Base-by-base conservation (phyloP, 1,140 invertebrate species). In the Drosophila sp. region DNA sequence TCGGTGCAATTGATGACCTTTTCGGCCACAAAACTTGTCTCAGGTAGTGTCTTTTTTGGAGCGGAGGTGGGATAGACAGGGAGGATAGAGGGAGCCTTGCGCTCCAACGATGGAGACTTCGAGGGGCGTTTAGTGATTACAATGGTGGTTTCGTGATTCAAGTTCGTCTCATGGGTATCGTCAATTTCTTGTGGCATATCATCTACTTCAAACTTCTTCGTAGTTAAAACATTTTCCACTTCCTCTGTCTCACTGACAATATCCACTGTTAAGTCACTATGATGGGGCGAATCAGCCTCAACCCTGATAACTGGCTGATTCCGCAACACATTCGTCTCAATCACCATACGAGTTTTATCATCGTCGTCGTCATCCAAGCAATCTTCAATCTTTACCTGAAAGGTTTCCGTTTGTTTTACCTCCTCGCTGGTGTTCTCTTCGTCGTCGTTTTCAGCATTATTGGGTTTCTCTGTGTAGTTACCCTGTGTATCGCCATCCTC, bases 401-500 rank as follows among this genome's bases (percentile, higher is more conserved):
- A 89, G 1, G 84, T 90, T 38, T 85, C 82, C 0, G 50, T 71
- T 61, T 72, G 41, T 8, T 56, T 68, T 33, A 58, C 57, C 11
- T 66, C 73, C 1, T 64, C 58, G 3, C 1, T n/a, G 11, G 35
- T 38, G 2, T 35, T 68, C 7, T 74, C 60, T 4, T 80, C 54
- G 30, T 77, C 65, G 10, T 61, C 62, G n/a, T 66, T 61, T 5
- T 56, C 58, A 44, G 78, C 66, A 17, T 66, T 57, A 11, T 55
- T 50, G 1, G 72, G 57, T 4, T 72, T 70, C 1, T 27, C 32
- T 5, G 32, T 67, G 27, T 61, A 89, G 38, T 50, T 80, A 4
- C 90, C 90, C 57, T 90, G 90, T 6, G 90, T 91, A 60, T 91
- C 89, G 4, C 90, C 90, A 75, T 90, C 81, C 58, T 89, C 87